Percentiles rank a stretch among this genome's conserved stretches.
phyloP scores from a whole-genome alignment of 1,140 invertebrate species.

The Macrosteles quadrilineatus region DNA sequence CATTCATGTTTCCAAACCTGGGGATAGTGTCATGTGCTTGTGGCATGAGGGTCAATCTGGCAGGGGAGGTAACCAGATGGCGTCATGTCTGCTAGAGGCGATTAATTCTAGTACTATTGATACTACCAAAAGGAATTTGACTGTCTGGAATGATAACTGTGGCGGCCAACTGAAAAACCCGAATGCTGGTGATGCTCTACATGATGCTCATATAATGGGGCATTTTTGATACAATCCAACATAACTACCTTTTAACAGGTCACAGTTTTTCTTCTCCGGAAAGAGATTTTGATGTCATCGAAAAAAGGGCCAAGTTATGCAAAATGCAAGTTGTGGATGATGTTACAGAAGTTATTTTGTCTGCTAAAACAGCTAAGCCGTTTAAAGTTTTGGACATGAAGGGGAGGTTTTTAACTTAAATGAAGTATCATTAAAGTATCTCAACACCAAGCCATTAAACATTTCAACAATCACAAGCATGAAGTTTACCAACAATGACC shows the following conservation, averaged over 20 bases:
- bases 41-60: slow-evolving; percentile 38
- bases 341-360: neutral
- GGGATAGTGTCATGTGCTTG: slow-evolving; percentile 35
- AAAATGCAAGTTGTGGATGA: neutral
- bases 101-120: too few species aligned
- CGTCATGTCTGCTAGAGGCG: slow-evolving; percentile 27
- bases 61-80: slow-evolving; percentile 31
- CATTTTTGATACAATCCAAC: too few species aligned
- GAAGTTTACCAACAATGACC: neutral
- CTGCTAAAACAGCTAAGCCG: neutral
- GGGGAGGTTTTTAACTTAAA: neutral
- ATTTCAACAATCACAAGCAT: neutral
- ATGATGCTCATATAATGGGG: too few species aligned
- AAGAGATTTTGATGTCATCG: neutral
- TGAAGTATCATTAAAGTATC: neutral
- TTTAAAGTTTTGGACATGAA: neutral
- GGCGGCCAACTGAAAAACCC: slow-evolving; percentile 3
- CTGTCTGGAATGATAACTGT: slow-evolving; percentile 6
- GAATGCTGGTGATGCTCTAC: too few species aligned
- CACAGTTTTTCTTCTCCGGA: neutral
- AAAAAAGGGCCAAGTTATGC: neutral
- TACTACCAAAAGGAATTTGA: too few species aligned
- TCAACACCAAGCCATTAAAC: neutral
- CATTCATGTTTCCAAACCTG: slow-evolving; percentile 36
- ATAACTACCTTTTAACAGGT: neutral